phyloP scores from a whole-genome alignment of 2,797 vertebrate genomes.

The Syndactyla subalaris region DNA sequence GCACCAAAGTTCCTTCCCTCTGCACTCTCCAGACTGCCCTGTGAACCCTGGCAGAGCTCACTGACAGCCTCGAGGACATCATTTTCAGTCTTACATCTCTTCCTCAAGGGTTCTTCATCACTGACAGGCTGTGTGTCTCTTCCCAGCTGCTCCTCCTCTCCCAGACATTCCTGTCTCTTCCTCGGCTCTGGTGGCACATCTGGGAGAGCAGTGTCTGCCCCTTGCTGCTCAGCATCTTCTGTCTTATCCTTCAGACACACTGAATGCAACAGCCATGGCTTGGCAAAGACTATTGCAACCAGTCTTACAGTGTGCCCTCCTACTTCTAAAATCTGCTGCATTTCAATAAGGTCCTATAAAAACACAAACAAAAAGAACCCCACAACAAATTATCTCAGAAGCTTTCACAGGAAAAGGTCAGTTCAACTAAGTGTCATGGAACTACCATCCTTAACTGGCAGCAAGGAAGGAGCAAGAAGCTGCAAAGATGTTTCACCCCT shows the following conservation, averaged over 20 bases:
- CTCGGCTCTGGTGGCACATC: neutral
- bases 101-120: conserved; percentile 27
- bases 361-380: neutral
- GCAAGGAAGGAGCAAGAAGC: neutral
- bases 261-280: conserved; percentile 87
- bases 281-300: conserved; percentile 80
- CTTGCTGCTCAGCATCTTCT: neutral
- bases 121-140: neutral
- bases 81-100: conserved; percentile 23
- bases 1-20: neutral
- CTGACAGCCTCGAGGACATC: neutral
- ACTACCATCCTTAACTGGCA: neutral
- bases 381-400: neutral
- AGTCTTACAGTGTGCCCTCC: conserved; percentile 81
- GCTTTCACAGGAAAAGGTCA: neutral
- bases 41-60: neutral
- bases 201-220: neutral
- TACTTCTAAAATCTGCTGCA: conserved; percentile 83
- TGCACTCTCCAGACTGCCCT: neutral
- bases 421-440: neutral
- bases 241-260: conserved; percentile 44
- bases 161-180: neutral
- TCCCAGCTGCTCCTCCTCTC: conserved; percentile 10
- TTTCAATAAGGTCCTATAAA: conserved; percentile 83
- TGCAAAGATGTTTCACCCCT: neutral